Conservation (phyloP, 2,888 invertebrate species). For the Heteromyza rotundicornis region DNA sequence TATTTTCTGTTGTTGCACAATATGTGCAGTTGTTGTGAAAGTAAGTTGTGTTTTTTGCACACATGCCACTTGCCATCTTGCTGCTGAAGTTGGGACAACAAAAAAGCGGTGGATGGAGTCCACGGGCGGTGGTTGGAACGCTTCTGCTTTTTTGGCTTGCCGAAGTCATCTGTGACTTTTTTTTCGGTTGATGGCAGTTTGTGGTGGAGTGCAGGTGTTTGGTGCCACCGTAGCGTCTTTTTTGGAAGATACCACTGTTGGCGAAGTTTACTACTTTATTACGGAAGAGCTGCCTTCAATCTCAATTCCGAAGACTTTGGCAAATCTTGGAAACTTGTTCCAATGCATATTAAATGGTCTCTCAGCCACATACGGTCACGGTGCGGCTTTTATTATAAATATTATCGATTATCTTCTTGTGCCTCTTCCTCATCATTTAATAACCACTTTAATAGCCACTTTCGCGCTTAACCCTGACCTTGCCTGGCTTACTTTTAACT, state of each 20-base stretch:
- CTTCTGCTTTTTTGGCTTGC: not conserved
- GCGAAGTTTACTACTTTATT: too few relatives aligned
- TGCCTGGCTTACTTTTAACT: not conserved
- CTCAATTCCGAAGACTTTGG: too few relatives aligned
- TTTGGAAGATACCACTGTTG: not conserved
- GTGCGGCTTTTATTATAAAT: too few relatives aligned
- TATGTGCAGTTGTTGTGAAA: constrained; percentile 13
- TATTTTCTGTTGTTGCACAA: constrained; percentile 26
- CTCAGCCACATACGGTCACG: too few relatives aligned
- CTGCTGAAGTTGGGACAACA: too few relatives aligned
- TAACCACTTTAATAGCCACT: not conserved
- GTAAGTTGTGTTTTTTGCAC: constrained; percentile 34
- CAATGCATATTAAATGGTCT: too few relatives aligned
- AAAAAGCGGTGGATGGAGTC: too few relatives aligned
- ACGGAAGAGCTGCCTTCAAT: too few relatives aligned
- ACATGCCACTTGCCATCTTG: constrained; percentile 16
- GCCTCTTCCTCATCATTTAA: too few relatives aligned
- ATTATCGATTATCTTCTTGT: too few relatives aligned
- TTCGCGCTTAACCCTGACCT: constrained; percentile 8
- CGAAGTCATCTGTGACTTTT: too few relatives aligned
- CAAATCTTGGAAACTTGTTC: too few relatives aligned
- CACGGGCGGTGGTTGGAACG: not conserved
- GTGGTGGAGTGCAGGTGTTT: not conserved
- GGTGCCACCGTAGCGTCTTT: not conserved
- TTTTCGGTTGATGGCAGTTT: not conserved